phyloP scores from a whole-genome alignment of 1,140 invertebrate species.

The Scaptomyza pallida region DNA sequence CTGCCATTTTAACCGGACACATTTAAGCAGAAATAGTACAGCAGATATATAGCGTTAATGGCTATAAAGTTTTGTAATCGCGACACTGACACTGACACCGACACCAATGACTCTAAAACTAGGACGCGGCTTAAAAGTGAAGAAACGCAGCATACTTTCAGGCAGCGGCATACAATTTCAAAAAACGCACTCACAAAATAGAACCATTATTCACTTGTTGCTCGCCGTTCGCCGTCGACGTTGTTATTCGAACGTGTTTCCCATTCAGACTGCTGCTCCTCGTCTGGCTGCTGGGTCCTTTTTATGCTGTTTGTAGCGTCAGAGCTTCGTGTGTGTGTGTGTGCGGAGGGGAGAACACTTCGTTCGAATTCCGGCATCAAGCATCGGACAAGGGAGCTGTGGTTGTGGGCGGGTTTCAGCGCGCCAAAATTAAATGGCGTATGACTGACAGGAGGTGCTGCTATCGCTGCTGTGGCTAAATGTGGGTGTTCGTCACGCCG shows the following conservation, averaged over 20 bases:
- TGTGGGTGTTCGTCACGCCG: conserved; percentile 5
- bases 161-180: not conserved
- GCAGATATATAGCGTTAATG: conserved; percentile 14
- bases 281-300: conserved; percentile 20
- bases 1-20: conserved; percentile 34
- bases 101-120: conserved; percentile 1
- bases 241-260: conserved; percentile 42
- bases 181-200: not conserved
- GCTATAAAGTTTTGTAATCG: conserved; percentile 63
- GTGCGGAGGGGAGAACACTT: not conserved
- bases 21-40: conserved; percentile 20
- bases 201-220: conserved; percentile 36
- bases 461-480: conserved; percentile 24
- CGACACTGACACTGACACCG: conserved; percentile 46
- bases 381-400: not conserved
- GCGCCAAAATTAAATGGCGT: conserved; percentile 69
- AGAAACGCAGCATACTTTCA: conserved; percentile 16
- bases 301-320: conserved; percentile 52
- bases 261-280: conserved; percentile 49
- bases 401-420: conserved; percentile 21
- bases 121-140: conserved; percentile 12
- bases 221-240: conserved; percentile 1
- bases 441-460: conserved; percentile 49
- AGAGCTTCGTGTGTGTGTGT: conserved; percentile 25
- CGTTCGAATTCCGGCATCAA: conserved; percentile 42